A percentile compares a stretch with the other conserved stretches of the same genome.
These are phyloP conservation scores for Antheraea yamamai DNA, from an alignment of 2,888 invertebrate genomes.

Conservation along the genomic window DNA sequence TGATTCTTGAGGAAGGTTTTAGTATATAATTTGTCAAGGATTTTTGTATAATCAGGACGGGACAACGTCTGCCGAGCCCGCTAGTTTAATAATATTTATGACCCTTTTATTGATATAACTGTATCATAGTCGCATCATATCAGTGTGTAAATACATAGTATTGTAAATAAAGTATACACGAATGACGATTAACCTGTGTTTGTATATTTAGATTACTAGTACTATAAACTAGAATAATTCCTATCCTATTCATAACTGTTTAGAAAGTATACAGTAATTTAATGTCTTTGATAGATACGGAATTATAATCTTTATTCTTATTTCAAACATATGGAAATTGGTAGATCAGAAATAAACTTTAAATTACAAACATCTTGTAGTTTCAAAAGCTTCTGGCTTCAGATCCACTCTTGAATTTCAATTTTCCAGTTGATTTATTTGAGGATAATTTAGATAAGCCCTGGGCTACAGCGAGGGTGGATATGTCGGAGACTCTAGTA, in stretches of 20 bases:
- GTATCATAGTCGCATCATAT: too few relatives aligned
- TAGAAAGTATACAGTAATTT: not conserved
- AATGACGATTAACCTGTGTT: not conserved
- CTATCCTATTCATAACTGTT: not conserved
- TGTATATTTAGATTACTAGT: too few relatives aligned
- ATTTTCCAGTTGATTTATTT: slow-evolving; percentile 76
- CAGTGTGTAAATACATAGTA: too few relatives aligned
- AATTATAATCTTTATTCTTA: not conserved
- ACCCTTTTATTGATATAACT: too few relatives aligned
- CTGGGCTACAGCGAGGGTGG: slow-evolving; percentile 29
- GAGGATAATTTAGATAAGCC: slow-evolving; percentile 60
- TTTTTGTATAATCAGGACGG: too few relatives aligned
- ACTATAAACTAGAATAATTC: too few relatives aligned
- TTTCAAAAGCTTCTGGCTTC: slow-evolving; percentile 13
- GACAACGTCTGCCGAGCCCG: too few relatives aligned
- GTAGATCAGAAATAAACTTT: slow-evolving; percentile 13
- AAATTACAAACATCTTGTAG: slow-evolving; percentile 16
- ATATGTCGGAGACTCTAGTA: slow-evolving; percentile 7
- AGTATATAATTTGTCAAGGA: too few relatives aligned
- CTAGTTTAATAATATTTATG: too few relatives aligned
- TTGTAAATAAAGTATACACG: too few relatives aligned
- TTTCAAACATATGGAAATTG: not conserved
- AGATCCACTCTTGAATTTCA: slow-evolving; percentile 51
- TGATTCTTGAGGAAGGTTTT: too few relatives aligned
- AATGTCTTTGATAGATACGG: not conserved